These are phyloP conservation scores for Scaptomyza graminum DNA, from an alignment of 1,140 invertebrate genomes.

Conservation along the genomic window DNA sequence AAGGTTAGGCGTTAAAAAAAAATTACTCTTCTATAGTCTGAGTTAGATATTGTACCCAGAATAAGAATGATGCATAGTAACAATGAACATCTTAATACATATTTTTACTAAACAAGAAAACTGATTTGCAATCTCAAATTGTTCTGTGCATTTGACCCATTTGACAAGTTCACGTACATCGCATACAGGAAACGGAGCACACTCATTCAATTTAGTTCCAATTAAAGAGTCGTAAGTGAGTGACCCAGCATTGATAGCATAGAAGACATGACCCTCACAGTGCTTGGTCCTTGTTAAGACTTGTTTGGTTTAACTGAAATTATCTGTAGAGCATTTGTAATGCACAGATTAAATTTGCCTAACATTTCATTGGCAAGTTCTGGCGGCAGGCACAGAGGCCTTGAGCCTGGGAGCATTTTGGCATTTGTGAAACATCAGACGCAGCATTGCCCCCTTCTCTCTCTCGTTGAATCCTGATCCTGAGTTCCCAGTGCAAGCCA, in stretches of 20 bases:
- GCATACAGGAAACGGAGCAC: background rate
- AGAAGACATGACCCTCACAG: constrained; percentile 3
- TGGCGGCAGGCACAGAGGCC: constrained; percentile 48
- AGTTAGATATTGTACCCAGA: too few relatives aligned
- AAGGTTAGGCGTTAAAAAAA: too few relatives aligned
- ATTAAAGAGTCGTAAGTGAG: constrained; percentile 11
- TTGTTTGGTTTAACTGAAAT: constrained; percentile 61
- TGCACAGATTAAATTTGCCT: constrained; percentile 77
- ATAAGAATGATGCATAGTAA: too few relatives aligned
- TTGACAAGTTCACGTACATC: background rate
- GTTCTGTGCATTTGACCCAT: background rate
- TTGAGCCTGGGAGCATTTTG: constrained; percentile 44
- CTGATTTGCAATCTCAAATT: background rate
- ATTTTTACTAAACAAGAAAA: background rate
- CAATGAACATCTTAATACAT: too few relatives aligned
- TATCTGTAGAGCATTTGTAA: constrained; percentile 73
- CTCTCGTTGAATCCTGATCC: background rate
- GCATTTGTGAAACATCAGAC: constrained; percentile 67
- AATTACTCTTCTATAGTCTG: too few relatives aligned
- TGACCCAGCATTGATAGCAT: background rate
- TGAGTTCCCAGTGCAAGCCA: constrained; percentile 35
- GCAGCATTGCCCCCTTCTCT: constrained; percentile 22
- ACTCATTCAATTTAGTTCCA: too few relatives aligned
- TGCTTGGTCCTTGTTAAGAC: constrained; percentile 23
- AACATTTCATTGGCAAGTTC: constrained; percentile 78